Base-by-base conservation (phyloP, 2,113 vertebrate genomes). In the Notarius lentiginosus region DNA sequence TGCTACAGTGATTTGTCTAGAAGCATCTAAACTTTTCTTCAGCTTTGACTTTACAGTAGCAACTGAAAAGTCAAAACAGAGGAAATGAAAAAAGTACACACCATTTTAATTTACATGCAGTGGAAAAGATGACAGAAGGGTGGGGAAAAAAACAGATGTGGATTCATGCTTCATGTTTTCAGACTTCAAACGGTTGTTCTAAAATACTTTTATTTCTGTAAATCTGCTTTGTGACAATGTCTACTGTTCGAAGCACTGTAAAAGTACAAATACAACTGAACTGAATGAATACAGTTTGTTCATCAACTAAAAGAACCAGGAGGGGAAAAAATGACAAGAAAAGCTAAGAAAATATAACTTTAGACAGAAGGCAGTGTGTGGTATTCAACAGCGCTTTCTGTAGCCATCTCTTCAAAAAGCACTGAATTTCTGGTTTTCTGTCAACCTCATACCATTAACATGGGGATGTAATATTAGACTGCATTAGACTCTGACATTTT, bases 401-500 rank as follows among this genome's bases (percentile, higher is more conserved):
- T 55, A 79, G 49, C 20, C 4, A 4, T 73, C 70, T 79, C 51
- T 55, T 79, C 22, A n/a, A 79, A 55, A n/a, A n/a, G 75, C 24
- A 27, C 18, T 27, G 47, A 77, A 20, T 73, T 73, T 47, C 8
- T 73, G 41, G 1, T 75, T 75, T 75, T 75, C 68, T 73, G 49
- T 53, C 47, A 53, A 30, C 49, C 4, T 76, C 47, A 53, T 22
- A n/a, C 53, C 12, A 79, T 79, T 79, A 53, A 79, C 47, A n/a
- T 55, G 51, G 11, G 20, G 27, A 27, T 51, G 75, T 27, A 55
- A 55, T 51, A 55, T 55, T 79, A 79, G 14, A 56, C n/a, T 79
- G 76, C n/a, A 30, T 79, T 79, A 56, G n/a, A n/a, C 73, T 51
- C 73, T 51, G 53, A 79, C 76, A 76, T 76, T 76, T 53, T 79